Evolutionary conservation across 2,797 vertebrate genomes (phyloP).

Genomic region (Tamandua tetradactyla): DNA sequence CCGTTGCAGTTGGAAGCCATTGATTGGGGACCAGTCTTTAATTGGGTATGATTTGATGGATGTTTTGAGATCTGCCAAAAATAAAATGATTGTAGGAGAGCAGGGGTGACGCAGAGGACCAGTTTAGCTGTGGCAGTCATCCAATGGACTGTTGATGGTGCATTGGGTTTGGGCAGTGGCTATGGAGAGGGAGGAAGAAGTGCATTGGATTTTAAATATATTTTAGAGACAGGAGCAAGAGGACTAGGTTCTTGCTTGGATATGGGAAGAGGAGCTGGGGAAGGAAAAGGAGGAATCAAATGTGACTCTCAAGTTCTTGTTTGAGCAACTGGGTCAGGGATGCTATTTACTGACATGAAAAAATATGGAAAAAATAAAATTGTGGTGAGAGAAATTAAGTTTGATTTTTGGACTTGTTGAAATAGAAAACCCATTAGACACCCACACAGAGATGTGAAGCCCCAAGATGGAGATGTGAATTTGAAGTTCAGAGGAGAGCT

Average conservation of each 20-base stretch:
- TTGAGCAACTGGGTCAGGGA: neutral
- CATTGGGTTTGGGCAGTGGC: neutral
- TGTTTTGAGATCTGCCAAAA: neutral
- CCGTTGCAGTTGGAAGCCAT: neutral
- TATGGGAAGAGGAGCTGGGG: neutral
- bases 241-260: neutral
- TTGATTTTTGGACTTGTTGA: neutral
- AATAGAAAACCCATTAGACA: neutral
- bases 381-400: neutral
- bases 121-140: neutral
- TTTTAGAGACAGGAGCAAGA: neutral
- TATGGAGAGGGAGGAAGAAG: neutral
- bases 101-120: neutral
- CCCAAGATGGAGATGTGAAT: neutral
- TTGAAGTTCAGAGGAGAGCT: slow-evolving; percentile 12
- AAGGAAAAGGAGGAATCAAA: slow-evolving; percentile 35
- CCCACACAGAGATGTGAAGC: neutral
- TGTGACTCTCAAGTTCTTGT: neutral
- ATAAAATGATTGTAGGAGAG: neutral
- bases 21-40: neutral
- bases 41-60: neutral
- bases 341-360: neutral
- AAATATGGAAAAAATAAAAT: neutral
- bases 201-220: neutral
- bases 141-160: neutral